Evolutionary conservation across 2,113 vertebrate genomes (phyloP).

Genomic region (mouse (Mus musculus)): GRCm39 chr6:49580501-49581000

Average conservation of each 20-base stretch:
- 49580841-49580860: not conserved
- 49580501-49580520: not conserved
- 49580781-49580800: not conserved
- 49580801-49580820: not conserved
- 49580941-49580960: constrained; percentile 61
- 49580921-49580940: not conserved
- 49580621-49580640: not conserved
- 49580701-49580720: not conserved
- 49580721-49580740: not conserved
- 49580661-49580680: not conserved
- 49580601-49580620: not conserved
- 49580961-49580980: constrained; percentile 53
- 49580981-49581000: not conserved
- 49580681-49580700: not conserved
- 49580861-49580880: not conserved
- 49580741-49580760: not conserved
- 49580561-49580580: too few species aligned
- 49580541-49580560: not conserved
- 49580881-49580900: constrained; percentile 34
- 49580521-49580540: not conserved
- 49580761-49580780: not conserved
- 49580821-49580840: not conserved
- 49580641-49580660: not conserved
- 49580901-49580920: constrained; percentile 36
- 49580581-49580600: not conserved